Conservation (phyloP, 2,113 vertebrate species). For the Ophiodon elongatus region DNA sequence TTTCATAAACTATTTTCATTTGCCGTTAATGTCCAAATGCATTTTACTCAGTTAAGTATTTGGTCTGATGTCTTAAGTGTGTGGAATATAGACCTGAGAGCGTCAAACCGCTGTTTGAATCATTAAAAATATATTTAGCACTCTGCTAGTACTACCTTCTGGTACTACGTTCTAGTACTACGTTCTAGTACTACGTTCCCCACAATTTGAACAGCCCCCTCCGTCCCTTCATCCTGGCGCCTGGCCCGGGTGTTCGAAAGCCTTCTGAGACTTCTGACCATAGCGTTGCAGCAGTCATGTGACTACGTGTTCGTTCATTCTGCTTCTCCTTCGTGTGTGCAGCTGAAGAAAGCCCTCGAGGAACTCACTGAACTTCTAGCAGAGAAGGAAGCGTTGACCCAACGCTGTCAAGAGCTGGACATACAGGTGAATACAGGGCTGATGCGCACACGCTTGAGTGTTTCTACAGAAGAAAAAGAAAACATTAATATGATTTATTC, state of each 20-base stretch:
- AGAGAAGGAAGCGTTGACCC: conserved; percentile 93
- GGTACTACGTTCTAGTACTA: no score
- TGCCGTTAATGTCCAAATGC: not conserved
- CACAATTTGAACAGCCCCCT: no score
- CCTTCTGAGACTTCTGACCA: not conserved
- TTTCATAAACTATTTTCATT: not conserved
- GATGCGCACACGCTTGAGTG: not conserved
- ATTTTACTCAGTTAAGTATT: no score
- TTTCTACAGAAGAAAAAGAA: not conserved
- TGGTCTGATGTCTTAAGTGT: no score
- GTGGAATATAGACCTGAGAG: no score
- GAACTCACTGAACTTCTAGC: conserved; percentile 87
- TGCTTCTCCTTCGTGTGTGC: conserved; percentile 25
- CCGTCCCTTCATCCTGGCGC: no score
- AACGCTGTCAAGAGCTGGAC: conserved; percentile 95
- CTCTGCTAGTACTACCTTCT: no score
- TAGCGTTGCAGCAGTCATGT: not conserved
- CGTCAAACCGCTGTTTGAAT: no score
- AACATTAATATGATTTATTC: not conserved
- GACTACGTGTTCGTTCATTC: not conserved
- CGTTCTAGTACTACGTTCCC: no score
- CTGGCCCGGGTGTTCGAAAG: no score
- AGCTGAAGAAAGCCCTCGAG: conserved; percentile 93
- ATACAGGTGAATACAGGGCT: conserved; percentile 87
- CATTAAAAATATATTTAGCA: not conserved